Conservation (phyloP, 2,797 vertebrate species). For the Anguilla obscura region DNA sequence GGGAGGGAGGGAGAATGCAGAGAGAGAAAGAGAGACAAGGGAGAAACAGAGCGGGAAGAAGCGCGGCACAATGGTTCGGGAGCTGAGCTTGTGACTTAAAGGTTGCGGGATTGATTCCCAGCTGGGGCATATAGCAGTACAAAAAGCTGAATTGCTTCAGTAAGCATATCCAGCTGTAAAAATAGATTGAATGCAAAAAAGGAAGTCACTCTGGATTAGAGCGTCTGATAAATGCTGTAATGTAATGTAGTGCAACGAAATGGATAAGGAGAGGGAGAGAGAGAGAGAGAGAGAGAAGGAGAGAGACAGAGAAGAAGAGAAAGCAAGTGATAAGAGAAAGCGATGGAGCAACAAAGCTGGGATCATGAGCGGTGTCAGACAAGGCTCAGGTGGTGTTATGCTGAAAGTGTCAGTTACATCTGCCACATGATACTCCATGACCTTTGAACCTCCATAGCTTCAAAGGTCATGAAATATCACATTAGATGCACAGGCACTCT, state of each 20-base stretch:
- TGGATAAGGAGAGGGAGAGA: background rate
- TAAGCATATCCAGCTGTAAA: too few species aligned
- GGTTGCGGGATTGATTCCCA: too few species aligned
- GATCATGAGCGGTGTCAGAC: background rate
- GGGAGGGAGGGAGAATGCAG: slow-evolving; percentile 11
- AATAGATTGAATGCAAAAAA: too few species aligned
- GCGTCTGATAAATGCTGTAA: too few species aligned
- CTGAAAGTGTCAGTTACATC: background rate
- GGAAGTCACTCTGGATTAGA: too few species aligned
- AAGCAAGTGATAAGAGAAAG: background rate
- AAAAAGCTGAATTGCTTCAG: too few species aligned
- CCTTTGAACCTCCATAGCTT: background rate
- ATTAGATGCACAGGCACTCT: background rate
- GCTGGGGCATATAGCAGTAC: too few species aligned
- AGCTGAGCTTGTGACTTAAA: too few species aligned
- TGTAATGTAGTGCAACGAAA: too few species aligned
- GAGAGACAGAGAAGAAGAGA: background rate
- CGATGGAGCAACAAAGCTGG: background rate
- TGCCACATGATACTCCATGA: background rate
- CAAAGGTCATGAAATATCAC: too few species aligned
- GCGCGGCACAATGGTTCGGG: too few species aligned
- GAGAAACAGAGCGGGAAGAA: background rate
- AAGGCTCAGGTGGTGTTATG: background rate
- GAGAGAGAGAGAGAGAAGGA: background rate
- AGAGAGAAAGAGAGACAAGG: background rate